A percentile compares a stretch with the other conserved stretches of the same genome.
Evolutionary conservation across 2,888 invertebrate genomes (phyloP).

Genomic region (Brachyptera risi): DNA sequence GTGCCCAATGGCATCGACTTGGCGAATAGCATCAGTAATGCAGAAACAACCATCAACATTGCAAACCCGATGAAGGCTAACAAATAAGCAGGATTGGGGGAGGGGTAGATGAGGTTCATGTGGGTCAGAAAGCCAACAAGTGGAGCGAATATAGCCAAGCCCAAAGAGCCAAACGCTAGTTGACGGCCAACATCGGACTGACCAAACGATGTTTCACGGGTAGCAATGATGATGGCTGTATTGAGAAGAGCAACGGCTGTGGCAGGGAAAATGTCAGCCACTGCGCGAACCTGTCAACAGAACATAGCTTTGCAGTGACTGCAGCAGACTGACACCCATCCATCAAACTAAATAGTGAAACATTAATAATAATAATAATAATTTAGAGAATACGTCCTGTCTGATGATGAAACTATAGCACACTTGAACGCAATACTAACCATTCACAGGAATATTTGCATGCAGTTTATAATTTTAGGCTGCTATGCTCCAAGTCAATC

Average conservation of each 20-base stretch:
- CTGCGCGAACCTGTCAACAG: slow-evolving; percentile 45
- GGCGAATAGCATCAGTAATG: slow-evolving; percentile 55
- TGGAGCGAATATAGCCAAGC: slow-evolving; percentile 66
- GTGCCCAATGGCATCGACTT: slow-evolving; percentile 49
- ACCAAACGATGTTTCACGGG: slow-evolving; percentile 73
- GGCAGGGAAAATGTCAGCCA: slow-evolving; percentile 74
- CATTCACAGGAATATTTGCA: too few relatives aligned
- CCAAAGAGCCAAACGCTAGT: slow-evolving; percentile 69
- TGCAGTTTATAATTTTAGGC: too few relatives aligned
- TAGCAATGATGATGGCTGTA: slow-evolving; percentile 76
- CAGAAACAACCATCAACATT: slow-evolving; percentile 57
- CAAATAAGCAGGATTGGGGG: slow-evolving; percentile 45
- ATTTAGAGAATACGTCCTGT: too few relatives aligned
- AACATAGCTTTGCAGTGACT: too few relatives aligned
- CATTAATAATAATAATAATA: too few relatives aligned
- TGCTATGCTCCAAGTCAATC: too few relatives aligned
- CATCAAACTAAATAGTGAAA: too few relatives aligned
- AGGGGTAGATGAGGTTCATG: neutral
- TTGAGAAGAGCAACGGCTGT: slow-evolving; percentile 66
- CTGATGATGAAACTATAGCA: too few relatives aligned
- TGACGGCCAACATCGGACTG: slow-evolving; percentile 76
- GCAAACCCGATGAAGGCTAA: slow-evolving; percentile 53
- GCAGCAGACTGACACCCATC: too few relatives aligned
- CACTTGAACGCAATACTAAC: too few relatives aligned
- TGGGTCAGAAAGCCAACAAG: slow-evolving; percentile 45